Evolutionary conservation across 2,797 vertebrate genomes (phyloP).

Genomic region (Pelodytes ibericus): DNA sequence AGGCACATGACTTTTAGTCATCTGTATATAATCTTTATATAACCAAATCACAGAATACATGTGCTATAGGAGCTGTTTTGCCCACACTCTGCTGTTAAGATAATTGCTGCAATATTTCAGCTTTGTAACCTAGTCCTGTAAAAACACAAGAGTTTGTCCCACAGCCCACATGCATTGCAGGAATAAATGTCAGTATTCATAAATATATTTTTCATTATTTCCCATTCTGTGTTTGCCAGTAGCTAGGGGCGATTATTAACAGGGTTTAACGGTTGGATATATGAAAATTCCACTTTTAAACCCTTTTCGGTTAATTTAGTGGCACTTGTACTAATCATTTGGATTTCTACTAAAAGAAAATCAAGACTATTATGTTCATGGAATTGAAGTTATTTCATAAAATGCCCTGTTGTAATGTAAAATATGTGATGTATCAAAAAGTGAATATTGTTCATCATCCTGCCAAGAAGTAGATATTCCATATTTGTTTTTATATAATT

Average conservation of each 20-base stretch:
- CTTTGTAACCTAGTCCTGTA: neutral
- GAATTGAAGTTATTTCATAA: too few species aligned
- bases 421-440: too few species aligned
- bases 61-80: constrained; percentile 24
- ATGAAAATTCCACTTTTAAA: constrained; percentile 18
- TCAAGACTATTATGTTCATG: too few species aligned
- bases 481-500: too few species aligned
- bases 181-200: constrained; percentile 34
- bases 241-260: constrained; percentile 6
- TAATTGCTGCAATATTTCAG: constrained; percentile 22
- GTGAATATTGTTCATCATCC: too few species aligned
- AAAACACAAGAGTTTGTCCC: constrained; percentile 8
- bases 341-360: too few species aligned
- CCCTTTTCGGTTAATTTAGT: too few species aligned
- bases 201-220: constrained; percentile 25
- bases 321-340: too few species aligned
- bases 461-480: too few species aligned
- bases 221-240: constrained; percentile 10
- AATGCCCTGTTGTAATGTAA: too few species aligned
- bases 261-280: constrained; percentile 15
- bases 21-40: constrained; percentile 33
- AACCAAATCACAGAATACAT: constrained; percentile 5
- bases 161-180: constrained; percentile 25
- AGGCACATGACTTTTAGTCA: constrained; percentile 27
- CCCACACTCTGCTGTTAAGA: constrained; percentile 25